Conservation (phyloP, 2,888 invertebrate species). For the Aphelenchoides bicaudatus region DNA sequence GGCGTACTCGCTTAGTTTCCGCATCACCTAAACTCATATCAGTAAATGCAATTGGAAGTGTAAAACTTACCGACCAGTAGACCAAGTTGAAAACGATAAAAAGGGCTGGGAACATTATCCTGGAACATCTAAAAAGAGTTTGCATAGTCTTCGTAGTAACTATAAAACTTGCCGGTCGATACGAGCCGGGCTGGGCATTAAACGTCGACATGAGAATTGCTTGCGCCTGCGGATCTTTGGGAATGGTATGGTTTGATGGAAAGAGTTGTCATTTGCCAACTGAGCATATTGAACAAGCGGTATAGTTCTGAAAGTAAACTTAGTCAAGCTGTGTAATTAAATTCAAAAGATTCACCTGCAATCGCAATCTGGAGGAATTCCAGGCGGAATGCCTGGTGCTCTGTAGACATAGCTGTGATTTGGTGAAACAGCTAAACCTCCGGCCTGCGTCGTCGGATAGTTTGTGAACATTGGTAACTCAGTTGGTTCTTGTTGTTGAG, state of each 20-base stretch:
- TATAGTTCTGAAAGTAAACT: constrained; percentile 16
- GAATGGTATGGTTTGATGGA: constrained; percentile 23
- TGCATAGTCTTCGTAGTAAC: too few species aligned
- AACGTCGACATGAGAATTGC: constrained; percentile 34
- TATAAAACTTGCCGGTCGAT: too few species aligned
- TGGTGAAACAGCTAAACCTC: constrained; percentile 26
- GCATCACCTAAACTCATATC: too few species aligned
- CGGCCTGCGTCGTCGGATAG: constrained; percentile 35
- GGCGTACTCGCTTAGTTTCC: constrained; percentile 9
- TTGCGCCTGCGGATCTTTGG: constrained; percentile 17
- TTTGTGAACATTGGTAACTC: constrained; percentile 35
- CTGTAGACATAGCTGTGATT: constrained; percentile 19
- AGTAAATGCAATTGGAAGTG: too few species aligned
- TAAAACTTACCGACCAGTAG: constrained; percentile 35
- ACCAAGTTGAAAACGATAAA: constrained; percentile 52
- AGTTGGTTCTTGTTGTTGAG: constrained; percentile 11
- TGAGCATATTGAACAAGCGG: constrained; percentile 29
- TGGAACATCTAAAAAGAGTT: too few species aligned
- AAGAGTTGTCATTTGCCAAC: constrained; percentile 25
- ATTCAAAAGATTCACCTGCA: constrained; percentile 18
- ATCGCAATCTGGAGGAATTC: constrained; percentile 20
- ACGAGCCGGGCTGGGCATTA: constrained; percentile 76
- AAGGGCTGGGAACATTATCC: constrained; percentile 81
- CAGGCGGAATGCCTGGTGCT: constrained; percentile 17
- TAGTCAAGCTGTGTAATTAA: neutral